Percentiles rank a stretch among this genome's conserved stretches.
Conservation (phyloP, 2,888 invertebrate genomes). For the Glaucopsyche alexis region DNA sequence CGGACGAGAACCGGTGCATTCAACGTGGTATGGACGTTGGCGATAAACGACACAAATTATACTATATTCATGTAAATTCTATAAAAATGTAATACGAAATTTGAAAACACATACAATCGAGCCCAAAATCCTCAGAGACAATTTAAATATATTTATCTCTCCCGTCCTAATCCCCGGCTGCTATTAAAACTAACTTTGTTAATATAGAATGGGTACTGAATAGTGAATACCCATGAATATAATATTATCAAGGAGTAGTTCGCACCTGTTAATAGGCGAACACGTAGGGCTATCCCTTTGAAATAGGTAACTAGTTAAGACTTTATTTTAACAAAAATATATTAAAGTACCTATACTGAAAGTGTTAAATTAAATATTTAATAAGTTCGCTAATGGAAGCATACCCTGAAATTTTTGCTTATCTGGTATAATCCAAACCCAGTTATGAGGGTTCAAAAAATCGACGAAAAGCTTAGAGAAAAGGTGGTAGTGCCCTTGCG, state of each 20-base stretch:
- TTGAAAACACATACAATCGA: not conserved
- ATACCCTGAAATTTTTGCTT: too few species aligned
- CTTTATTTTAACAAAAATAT: too few species aligned
- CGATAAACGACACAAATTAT: not conserved
- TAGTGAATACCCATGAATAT: conserved; percentile 7
- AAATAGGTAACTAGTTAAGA: too few species aligned
- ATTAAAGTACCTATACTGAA: too few species aligned
- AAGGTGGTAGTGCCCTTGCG: too few species aligned
- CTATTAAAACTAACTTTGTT: conserved; percentile 5
- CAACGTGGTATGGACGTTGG: conserved; percentile 9
- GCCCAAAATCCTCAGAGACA: not conserved
- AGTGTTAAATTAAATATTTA: too few species aligned
- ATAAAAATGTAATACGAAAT: not conserved
- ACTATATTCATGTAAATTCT: not conserved
- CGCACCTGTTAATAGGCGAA: conserved; percentile 6
- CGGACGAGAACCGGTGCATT: conserved; percentile 43
- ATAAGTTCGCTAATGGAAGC: too few species aligned
- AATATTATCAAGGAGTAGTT: not conserved
- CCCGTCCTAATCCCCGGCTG: not conserved
- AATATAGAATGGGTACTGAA: too few species aligned
- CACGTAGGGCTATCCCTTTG: not conserved
- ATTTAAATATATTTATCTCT: conserved; percentile 13
- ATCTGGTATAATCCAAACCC: too few species aligned
- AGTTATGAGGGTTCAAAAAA: too few species aligned
- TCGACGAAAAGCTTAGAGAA: too few species aligned